Evolutionary conservation across 2,113 vertebrate genomes (phyloP).

Genomic region (Dinomys branickii): DNA sequence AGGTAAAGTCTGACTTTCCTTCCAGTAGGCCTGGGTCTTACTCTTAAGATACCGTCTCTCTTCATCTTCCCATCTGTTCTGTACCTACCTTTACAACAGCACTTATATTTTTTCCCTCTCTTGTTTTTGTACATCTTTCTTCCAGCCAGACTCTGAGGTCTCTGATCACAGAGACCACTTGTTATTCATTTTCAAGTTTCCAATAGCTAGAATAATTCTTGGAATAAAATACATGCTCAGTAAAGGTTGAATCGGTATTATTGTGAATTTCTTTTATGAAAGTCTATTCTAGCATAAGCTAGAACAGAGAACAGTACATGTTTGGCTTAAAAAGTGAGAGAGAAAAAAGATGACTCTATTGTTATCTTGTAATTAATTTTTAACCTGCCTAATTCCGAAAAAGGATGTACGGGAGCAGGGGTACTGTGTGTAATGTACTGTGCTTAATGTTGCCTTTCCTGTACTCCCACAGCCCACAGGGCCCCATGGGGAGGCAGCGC

Average conservation of each 20-base stretch:
- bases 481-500: not conserved
- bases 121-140: not conserved
- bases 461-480: not conserved
- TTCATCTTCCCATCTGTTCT: not conserved
- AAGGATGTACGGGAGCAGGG: not conserved
- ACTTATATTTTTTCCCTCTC: not conserved
- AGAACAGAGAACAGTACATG: not conserved
- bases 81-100: not conserved
- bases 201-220: not conserved
- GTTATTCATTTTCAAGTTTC: not conserved
- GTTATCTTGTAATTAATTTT: not conserved
- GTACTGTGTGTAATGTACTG: not conserved
- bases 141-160: not conserved
- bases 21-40: not conserved
- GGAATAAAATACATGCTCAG: not conserved
- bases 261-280: conserved; percentile 33
- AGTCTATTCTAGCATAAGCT: not conserved
- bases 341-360: not conserved
- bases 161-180: not conserved
- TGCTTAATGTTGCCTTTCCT: not conserved
- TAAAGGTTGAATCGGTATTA: not conserved
- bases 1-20: not conserved
- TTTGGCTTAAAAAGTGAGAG: not conserved
- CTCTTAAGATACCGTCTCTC: not conserved
- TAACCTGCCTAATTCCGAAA: not conserved